Evolutionary conservation across 1,140 invertebrate species (phyloP).

Genomic region (Rhagoletis zephyria): DNA sequence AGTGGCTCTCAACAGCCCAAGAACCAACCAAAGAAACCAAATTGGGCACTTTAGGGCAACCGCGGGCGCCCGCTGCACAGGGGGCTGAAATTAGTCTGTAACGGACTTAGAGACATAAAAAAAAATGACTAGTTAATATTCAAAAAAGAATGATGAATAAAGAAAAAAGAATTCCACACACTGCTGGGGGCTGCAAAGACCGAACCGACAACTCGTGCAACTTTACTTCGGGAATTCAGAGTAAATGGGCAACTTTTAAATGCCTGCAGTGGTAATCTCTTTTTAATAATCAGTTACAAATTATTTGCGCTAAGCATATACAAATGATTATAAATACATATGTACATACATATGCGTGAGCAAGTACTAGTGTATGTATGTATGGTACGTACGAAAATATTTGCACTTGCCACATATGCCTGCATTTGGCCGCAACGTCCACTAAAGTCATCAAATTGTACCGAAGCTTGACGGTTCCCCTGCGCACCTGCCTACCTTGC

Average conservation of each 20-base stretch:
- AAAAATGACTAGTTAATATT: too few relatives aligned
- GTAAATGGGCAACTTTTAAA: conserved; percentile 39
- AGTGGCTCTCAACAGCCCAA: too few relatives aligned
- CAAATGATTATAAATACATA: not conserved
- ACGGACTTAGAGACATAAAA: too few relatives aligned
- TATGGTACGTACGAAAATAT: not conserved
- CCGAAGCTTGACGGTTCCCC: not conserved
- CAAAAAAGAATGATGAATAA: too few relatives aligned
- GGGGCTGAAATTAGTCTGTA: too few relatives aligned
- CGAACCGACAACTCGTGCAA: conserved; percentile 1
- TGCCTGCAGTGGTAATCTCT: conserved; percentile 35
- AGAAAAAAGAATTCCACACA: not conserved
- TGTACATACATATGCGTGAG: not conserved
- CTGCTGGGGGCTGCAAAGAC: not conserved
- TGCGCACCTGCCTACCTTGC: too few relatives aligned
- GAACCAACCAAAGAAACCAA: too few relatives aligned
- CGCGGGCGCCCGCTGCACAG: too few relatives aligned
- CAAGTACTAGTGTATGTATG: not conserved
- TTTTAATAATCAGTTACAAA: conserved; percentile 48
- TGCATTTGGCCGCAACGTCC: conserved; percentile 10
- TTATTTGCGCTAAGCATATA: conserved; percentile 31
- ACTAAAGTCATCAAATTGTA: conserved; percentile 30
- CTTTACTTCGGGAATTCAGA: conserved; percentile 14
- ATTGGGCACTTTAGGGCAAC: too few relatives aligned
- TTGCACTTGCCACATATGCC: conserved; percentile 12